Base-by-base conservation (phyloP, 30 jellyfish, hydroid and myxozoan genomes). In the Hydra vulgaris region DNA sequence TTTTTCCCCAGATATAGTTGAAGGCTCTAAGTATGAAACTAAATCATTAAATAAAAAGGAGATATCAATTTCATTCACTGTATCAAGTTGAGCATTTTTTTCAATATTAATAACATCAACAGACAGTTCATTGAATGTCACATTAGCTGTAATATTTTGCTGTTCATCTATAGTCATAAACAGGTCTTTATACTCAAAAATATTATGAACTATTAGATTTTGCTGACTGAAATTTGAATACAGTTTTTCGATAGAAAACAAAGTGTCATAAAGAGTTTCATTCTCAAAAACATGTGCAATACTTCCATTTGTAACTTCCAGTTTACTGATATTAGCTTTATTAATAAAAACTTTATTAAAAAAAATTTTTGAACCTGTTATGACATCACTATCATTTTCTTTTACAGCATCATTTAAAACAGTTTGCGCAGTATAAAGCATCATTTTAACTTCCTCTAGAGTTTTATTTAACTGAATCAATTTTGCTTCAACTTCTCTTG, bases 141-240 rank as follows among this genome's bases (percentile, higher is more conserved):
- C 56, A 0, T 70, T 18, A 7, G 93, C 97, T 17, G 88, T 85
- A 27, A 89, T 25, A 40, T 76, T 77, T 52, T 85, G 87, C 17
- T 68, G 68, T 8, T 18, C 18, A 81, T 89, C 81, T 25, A 54
- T 70, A 27, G 82, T 53, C 54, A 73, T 84, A 26, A 79, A 26
- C 20, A 53, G 73, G 25, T 23, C 40, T 0, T 71, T 72, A 18
- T 26, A 25, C 19, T 66, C 74, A 8, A 80, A 87, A 53, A 81
- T 54, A n/a, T 66, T 26, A 1, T 54, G n/a, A n/a, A 86, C 72
- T 7, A 68, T 61, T 20, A 19, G 54, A 8, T 71, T 55, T 0
- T 71, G 81, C 17, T 66, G 15, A 17, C 85, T 72, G 4, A 83
- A 19, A 18, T 85, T 79, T 19, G 17, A 21, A 25, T 82, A 79